Base-by-base conservation (phyloP, 2,888 invertebrate genomes). In the Drosophila mulleri region DNA sequence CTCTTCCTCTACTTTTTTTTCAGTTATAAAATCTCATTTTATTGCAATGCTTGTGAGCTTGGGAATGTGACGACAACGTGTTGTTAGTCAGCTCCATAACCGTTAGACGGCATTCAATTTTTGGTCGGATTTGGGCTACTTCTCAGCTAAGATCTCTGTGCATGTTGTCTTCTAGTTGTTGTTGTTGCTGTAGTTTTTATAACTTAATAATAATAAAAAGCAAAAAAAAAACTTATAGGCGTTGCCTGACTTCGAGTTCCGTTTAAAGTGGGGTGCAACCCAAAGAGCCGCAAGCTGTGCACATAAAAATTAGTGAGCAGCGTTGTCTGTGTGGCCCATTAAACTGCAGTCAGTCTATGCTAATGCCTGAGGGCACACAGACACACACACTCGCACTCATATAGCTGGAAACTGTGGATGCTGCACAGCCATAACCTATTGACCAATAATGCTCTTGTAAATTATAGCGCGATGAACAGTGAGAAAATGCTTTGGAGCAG, bases 21-120 rank as follows among this genome's bases (percentile, higher is more conserved):
- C 29, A 67, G 76, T 81, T 83, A 86, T 86, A 86, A 86, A 86
- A 83, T 79, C 80, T 65, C 61, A 79, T 83, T 86, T 89, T 89
- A 89, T 89, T 89, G 85, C 89, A 86, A 84, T 84, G 66, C 41
- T n/a, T 65, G 66, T 72, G 69, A 16, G 67, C 67, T 61, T 69
- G 83, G 57, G 75, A 82, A 80, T 78, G 82, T 75, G 84, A 63
- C 75, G 75, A 68, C 45, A 58, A 44, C 57, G 65, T 60, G 65
- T 60, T 66, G 54, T 42, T 62, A 63, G 54, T 52, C 68, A 60
- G 68, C 54, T 39, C 56, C 70, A 56, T 58, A 70, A 84, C 87
- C 89, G 88, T 87, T 87, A 89, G 66, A 58, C 75, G 74, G 39
- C 64, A 62, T 78, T 79, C 67, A 67, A 62, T 79, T 75, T 67